A percentile compares a stretch with the other conserved stretches of the same genome.
phyloP scores from a whole-genome alignment of 2,888 invertebrate genomes.

The Dryadula phaetusa region DNA sequence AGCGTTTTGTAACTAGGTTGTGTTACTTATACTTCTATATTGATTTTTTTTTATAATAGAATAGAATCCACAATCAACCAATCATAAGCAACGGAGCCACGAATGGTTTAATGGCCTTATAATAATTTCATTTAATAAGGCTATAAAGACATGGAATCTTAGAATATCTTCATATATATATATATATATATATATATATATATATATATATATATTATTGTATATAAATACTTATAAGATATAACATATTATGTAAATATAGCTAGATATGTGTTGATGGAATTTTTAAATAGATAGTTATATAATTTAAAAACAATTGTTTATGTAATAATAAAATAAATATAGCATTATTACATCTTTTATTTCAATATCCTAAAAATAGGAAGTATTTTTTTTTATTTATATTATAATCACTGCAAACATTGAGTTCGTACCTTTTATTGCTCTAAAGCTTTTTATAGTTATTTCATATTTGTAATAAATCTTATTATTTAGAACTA shows the following conservation, averaged over 20 bases:
- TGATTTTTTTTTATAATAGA: not conserved
- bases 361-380: conserved; percentile 25
- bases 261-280: conserved; percentile 37
- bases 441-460: too few relatives aligned
- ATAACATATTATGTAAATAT: conserved; percentile 41
- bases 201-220: not conserved
- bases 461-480: too few relatives aligned
- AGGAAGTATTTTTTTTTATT: not conserved
- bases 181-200: too few relatives aligned
- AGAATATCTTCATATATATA: not conserved
- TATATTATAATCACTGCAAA: too few relatives aligned
- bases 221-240: conserved; percentile 37
- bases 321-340: conserved; percentile 41
- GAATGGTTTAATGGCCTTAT: too few relatives aligned
- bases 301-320: conserved; percentile 37
- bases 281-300: conserved; percentile 40
- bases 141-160: conserved; percentile 10
- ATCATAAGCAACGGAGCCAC: not conserved
- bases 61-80: not conserved
- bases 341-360: conserved; percentile 33
- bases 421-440: too few relatives aligned
- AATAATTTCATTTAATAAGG: not conserved
- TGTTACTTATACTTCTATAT: too few relatives aligned
- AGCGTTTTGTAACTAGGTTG: too few relatives aligned
- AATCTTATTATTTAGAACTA: too few relatives aligned